These are phyloP conservation scores for Endotricha flammealis DNA, from an alignment of 2,888 invertebrate genomes.

Conservation along the genomic window DNA sequence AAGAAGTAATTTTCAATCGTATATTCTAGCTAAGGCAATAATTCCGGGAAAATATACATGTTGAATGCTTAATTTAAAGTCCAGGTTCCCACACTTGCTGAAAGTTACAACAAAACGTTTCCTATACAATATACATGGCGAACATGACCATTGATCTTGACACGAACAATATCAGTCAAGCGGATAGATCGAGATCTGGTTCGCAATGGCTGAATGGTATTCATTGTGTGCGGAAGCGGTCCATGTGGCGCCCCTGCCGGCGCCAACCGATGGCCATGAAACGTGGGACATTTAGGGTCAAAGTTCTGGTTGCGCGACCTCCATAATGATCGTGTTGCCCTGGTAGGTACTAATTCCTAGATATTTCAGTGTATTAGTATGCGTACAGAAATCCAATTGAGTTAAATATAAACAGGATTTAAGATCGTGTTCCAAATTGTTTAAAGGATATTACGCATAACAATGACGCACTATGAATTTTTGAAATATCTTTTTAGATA, in stretches of 20 bases:
- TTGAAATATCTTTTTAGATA: too few species aligned
- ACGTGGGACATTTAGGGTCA: conserved; percentile 52
- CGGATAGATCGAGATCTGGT: conserved; percentile 38
- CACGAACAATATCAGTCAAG: conserved; percentile 30
- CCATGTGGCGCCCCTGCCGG: conserved; percentile 50
- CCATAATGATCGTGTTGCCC: conserved; percentile 36
- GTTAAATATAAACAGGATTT: conserved; percentile 3
- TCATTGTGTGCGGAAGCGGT: conserved; percentile 44
- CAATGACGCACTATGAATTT: conserved; percentile 3
- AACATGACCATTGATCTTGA: conserved; percentile 48
- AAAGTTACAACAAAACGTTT: background rate
- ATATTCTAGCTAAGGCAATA: too few species aligned
- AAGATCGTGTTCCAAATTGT: conserved; percentile 4
- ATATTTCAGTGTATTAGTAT: conserved; percentile 25
- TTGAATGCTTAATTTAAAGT: background rate
- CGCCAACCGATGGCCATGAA: conserved; percentile 57
- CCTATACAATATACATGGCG: conserved; percentile 5
- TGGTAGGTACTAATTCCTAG: conserved; percentile 30
- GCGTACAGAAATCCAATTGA: conserved; percentile 3
- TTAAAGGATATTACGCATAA: conserved; percentile 9
- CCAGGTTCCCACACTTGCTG: background rate
- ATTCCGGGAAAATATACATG: background rate
- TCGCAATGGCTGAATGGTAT: conserved; percentile 47
- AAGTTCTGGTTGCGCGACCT: conserved; percentile 59
- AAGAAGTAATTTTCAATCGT: too few species aligned